Evolutionary conservation across 1,140 invertebrate species (phyloP).

Genomic region (Aphelenchoides avenae): DNA sequence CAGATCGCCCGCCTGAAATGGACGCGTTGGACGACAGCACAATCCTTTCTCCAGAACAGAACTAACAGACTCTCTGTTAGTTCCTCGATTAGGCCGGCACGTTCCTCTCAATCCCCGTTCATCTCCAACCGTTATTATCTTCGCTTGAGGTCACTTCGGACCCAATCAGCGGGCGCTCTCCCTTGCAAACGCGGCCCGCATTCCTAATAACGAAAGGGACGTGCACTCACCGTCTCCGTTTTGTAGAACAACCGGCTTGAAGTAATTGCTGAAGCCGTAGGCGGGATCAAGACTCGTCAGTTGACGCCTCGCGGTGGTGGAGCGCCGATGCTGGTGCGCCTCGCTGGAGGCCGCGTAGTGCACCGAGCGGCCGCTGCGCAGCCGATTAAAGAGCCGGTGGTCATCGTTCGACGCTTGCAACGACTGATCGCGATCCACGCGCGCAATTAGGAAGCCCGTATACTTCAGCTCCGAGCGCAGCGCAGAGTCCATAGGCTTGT

Average conservation of each 20-base stretch:
- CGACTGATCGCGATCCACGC: constrained; percentile 51
- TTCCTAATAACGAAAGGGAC: too few relatives aligned
- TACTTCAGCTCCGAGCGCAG: constrained; percentile 51
- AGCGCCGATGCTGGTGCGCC: background rate
- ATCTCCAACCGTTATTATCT: too few relatives aligned
- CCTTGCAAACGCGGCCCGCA: too few relatives aligned
- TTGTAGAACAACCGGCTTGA: constrained; percentile 38
- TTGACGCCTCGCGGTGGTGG: constrained; percentile 21
- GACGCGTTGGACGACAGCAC: too few relatives aligned
- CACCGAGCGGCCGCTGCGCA: constrained; percentile 6
- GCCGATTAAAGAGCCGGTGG: background rate
- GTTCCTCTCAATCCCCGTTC: too few relatives aligned
- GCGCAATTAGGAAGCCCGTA: constrained; percentile 56
- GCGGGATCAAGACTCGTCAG: constrained; percentile 37
- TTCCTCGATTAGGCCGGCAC: too few relatives aligned
- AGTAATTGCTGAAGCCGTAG: constrained; percentile 34
- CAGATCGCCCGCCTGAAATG: too few relatives aligned
- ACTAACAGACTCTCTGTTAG: too few relatives aligned
- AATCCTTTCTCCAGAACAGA: too few relatives aligned
- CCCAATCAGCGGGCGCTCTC: too few relatives aligned
- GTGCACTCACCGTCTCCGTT: constrained; percentile 6
- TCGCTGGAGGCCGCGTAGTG: background rate
- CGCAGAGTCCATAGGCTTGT: constrained; percentile 49
- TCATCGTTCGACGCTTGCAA: constrained; percentile 10
- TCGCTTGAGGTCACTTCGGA: too few relatives aligned